Percentiles rank a stretch among this genome's conserved stretches.
Evolutionary conservation across 2,113 vertebrate species (phyloP).

Genomic region (Ascaphus truei): DNA sequence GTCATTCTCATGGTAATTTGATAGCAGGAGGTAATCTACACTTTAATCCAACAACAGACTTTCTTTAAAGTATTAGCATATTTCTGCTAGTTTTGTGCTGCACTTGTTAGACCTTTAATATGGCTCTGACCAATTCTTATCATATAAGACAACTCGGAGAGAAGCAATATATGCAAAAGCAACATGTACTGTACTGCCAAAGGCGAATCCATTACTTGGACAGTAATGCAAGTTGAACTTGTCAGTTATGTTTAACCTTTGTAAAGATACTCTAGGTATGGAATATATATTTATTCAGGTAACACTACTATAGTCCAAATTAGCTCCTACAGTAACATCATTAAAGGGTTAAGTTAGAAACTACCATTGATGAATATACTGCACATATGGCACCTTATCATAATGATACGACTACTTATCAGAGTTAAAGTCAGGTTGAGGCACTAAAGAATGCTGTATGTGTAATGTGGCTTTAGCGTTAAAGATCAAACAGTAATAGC

Average conservation of each 20-base stretch:
- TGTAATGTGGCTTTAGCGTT: too few relatives aligned
- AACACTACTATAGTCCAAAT: too few relatives aligned
- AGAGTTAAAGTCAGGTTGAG: too few relatives aligned
- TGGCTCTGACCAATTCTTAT: conserved; percentile 5
- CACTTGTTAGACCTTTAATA: conserved; percentile 28
- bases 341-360: too few relatives aligned
- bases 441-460: too few relatives aligned
- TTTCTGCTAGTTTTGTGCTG: neutral
- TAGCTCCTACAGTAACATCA: too few relatives aligned
- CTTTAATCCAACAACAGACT: conserved; percentile 39
- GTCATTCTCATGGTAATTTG: conserved; percentile 20
- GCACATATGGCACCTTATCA: too few relatives aligned
- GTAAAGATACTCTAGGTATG: neutral
- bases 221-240: conserved; percentile 19
- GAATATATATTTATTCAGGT: neutral
- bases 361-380: too few relatives aligned
- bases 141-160: neutral
- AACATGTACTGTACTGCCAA: conserved; percentile 21
- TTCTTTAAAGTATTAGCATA: conserved; percentile 27
- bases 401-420: too few relatives aligned
- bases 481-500: too few relatives aligned
- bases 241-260: conserved; percentile 38
- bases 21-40: conserved; percentile 36
- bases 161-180: conserved; percentile 1
- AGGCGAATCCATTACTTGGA: conserved; percentile 25